A percentile compares a stretch with the other conserved stretches of the same genome.
Conservation (phyloP, 2,113 vertebrate genomes). For the Misgurnus anguillicaudatus region DNA sequence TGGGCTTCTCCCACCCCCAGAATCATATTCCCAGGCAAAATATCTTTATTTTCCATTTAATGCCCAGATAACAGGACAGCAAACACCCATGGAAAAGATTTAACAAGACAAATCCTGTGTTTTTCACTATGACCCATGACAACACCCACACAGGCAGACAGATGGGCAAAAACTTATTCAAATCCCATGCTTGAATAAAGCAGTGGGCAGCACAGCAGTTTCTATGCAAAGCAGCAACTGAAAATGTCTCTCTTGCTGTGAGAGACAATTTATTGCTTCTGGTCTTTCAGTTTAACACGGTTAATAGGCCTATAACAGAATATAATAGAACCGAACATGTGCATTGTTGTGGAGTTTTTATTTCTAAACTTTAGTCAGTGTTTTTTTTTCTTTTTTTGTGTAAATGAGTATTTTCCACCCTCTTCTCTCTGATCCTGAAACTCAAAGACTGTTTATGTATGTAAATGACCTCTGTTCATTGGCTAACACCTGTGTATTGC, state of each 20-base stretch:
- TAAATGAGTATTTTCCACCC: too few species aligned
- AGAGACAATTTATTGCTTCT: background rate
- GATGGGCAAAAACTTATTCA: slow-evolving; percentile 6
- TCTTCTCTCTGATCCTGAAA: too few species aligned
- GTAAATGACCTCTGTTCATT: too few species aligned
- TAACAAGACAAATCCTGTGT: slow-evolving; percentile 4
- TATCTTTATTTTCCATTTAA: slow-evolving; percentile 29
- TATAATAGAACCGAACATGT: too few species aligned
- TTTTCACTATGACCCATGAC: background rate
- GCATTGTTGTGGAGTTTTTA: too few species aligned
- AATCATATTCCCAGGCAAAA: slow-evolving; percentile 36
- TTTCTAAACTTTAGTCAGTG: background rate
- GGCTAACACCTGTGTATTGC: too few species aligned
- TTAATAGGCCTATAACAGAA: background rate
- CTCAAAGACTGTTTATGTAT: too few species aligned
- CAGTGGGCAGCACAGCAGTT: slow-evolving; percentile 20
- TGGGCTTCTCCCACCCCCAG: slow-evolving; percentile 28
- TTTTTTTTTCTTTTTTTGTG: background rate
- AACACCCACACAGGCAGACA: background rate
- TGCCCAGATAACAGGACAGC: slow-evolving; percentile 25
- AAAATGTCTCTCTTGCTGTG: slow-evolving; percentile 5
- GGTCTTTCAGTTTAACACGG: background rate
- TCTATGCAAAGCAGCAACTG: slow-evolving; percentile 55
- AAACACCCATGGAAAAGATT: slow-evolving; percentile 15
- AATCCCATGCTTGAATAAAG: background rate